Evolutionary conservation across 2,113 vertebrate species (phyloP), one percentile per base, ranked within the genome.

Genomic region (Oreochromis niloticus): DNA sequence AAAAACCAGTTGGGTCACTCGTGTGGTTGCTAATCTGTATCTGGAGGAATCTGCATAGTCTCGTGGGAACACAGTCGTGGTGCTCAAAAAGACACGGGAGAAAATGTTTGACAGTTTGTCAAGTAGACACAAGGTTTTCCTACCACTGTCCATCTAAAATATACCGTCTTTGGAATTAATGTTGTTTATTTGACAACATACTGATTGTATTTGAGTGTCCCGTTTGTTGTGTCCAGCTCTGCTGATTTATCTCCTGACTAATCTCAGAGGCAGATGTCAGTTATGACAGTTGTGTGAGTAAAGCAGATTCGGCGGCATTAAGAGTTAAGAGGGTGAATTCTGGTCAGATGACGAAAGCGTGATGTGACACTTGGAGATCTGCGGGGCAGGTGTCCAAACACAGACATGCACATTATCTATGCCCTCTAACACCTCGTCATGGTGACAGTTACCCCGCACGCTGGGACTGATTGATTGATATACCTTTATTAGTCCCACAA

Each of bases 251-350:
- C 63, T 82, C 32, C 32, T n/a, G 39, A 82, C 48, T 92, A 87
- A 92, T 92, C 88, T 88, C 88, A n/a, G 79, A 75, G 79, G 66
- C 83, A 84, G 71, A 93, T 91, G 89, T 92, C 88, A 34, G 66
- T 80, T 88, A 82, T 93, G 81, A 82, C 11, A 13, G 24, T 86
- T 87, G 61, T 43, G 39, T 57, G 54, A 39, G 43, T 66, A 82
- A 86, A 93, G 88, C 89, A 89, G 90, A 91, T 91, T 90, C 55
- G 13, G 82, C 85, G 59, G 80, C 27, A 88, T 93, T 93, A 87
- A 78, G 85, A 75, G 79, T 87, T 56, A 39, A 85, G 48, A 57
- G 78, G 82, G 55, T 56, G 80, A 56, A 86, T 87, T 91, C 36
- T 85, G 87, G 48, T 80, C 73, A 50, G n/a, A 81, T 48, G 88